These are phyloP conservation scores for Mesorhabditis belari DNA, from an alignment of 2,888 invertebrate genomes.

Conservation along the genomic window DNA sequence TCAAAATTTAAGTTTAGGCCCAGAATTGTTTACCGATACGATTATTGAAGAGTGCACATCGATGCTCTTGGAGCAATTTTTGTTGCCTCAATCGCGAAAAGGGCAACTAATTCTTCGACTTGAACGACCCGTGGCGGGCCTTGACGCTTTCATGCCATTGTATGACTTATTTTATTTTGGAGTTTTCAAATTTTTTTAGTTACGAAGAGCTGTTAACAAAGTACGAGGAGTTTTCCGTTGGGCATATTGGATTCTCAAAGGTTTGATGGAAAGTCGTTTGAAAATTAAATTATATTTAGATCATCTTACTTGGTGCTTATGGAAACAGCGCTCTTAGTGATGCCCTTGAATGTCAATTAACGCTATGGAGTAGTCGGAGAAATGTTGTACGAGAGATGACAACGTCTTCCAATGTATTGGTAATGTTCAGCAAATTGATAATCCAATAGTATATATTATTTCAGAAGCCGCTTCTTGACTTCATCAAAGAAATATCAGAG, in stretches of 20 bases:
- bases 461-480: too few species aligned
- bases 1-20: neutral
- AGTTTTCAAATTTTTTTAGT: slow-evolving; percentile 16
- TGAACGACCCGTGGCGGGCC: slow-evolving; percentile 27
- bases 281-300: neutral
- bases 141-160: slow-evolving; percentile 49
- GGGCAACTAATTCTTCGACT: slow-evolving; percentile 27
- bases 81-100: slow-evolving; percentile 11
- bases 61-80: neutral
- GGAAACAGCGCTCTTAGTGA: slow-evolving; percentile 19
- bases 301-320: slow-evolving; percentile 21
- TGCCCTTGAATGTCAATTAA: neutral
- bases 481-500: too few species aligned
- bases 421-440: too few species aligned
- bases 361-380: neutral
- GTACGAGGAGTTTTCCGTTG: slow-evolving; percentile 37
- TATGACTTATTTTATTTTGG: slow-evolving; percentile 10
- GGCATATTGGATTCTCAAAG: slow-evolving; percentile 25
- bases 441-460: too few species aligned
- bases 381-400: neutral
- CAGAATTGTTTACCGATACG: neutral
- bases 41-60: neutral
- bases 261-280: neutral
- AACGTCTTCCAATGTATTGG: neutral
- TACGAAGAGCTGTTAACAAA: slow-evolving; percentile 38